Evolutionary conservation across 2,113 vertebrate genomes (phyloP), one percentile per base, ranked within the genome.

Genomic region (Fukomys damarensis): DNA sequence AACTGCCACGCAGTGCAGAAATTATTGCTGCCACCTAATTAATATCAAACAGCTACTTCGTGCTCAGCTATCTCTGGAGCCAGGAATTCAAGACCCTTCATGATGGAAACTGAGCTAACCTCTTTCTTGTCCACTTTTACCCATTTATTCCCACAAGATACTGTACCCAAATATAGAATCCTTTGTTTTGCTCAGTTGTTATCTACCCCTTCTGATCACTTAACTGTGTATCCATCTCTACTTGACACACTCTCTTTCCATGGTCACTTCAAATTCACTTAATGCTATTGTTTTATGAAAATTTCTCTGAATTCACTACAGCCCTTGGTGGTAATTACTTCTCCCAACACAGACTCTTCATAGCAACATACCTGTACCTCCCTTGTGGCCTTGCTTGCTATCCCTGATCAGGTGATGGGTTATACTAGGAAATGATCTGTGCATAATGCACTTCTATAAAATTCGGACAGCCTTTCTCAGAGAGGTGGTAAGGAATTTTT

Each of bases 391-490:
- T 58, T 93, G 28, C 74, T 86, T 88, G 20, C 72, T 56, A 93
- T 70, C 30, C 30, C 56, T 41, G 41, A 65, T 90, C 77, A 96
- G 35, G 81, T 74, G 43, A 52, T 58, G 95, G 83, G 11, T 77
- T 86, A 63, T 52, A 52, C 49, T 38, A 86, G 38, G 26, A 84
- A 94, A 54, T 35, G 24, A 54, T 52, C 6, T 19, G 22, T 52
- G 5, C 3, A 63, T 52, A 93, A 91, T 43, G 94, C 32, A 80
- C 61, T 84, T 82, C 13, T 86, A 46, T 72, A 88, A 84, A 95
- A 77, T 66, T 58, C 43, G 66, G 5, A 70, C 8, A 43, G 86
- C 10, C 4, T 83, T 93, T 89, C 38, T 84, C 32, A 84, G 38
- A 92, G 17, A 92, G 14, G 9, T 86, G 28, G 46, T 72, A 86